Evolutionary conservation across 2,797 vertebrate species (phyloP).

Genomic region (Tachyglossus aculeatus): DNA sequence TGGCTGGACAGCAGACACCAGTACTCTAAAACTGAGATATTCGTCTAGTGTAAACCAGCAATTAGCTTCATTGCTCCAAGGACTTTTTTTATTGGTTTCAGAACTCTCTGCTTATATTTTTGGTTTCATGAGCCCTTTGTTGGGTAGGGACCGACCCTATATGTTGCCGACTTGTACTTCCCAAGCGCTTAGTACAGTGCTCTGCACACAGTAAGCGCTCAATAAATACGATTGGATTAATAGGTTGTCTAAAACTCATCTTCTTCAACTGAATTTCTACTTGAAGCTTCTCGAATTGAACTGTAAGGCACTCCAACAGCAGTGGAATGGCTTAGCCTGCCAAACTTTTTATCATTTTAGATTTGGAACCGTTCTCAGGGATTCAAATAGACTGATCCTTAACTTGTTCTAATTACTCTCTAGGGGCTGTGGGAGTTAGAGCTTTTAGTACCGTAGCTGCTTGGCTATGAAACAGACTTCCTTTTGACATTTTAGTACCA

Average conservation of each 20-base stretch:
- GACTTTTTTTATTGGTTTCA: background rate
- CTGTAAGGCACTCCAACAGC: background rate
- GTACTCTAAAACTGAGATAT: slow-evolving; percentile 3
- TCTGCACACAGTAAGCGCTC: too few relatives aligned
- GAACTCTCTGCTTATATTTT: slow-evolving; percentile 25
- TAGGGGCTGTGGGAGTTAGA: background rate
- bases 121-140: too few relatives aligned
- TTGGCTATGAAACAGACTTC: slow-evolving; percentile 18
- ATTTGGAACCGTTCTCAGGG: slow-evolving; percentile 2
- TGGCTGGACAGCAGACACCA: slow-evolving; percentile 19
- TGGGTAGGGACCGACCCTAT: too few relatives aligned
- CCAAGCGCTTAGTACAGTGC: too few relatives aligned
- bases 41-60: background rate
- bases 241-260: too few relatives aligned
- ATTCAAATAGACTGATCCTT: background rate
- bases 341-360: slow-evolving; percentile 8
- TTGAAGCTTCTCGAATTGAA: background rate
- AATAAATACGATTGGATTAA: too few relatives aligned
- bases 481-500: background rate
- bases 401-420: slow-evolving; percentile 1
- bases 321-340: background rate
- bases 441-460: background rate
- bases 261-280: background rate
- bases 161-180: too few relatives aligned
- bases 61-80: slow-evolving; percentile 10